A percentile compares a stretch with the other conserved stretches of the same genome.
phyloP scores from a whole-genome alignment of 2,113 vertebrate species.

The western clawed frog (Xenopus tropicalis) region UCB_Xtro_10.0 CM004446.2:106612501-106613000 shows the following conservation, averaged over 20 bases:
- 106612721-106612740: neutral
- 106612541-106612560: too few species aligned
- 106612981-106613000: conserved; percentile 60
- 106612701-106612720: neutral
- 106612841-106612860: conserved; percentile 43
- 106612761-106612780: conserved; percentile 57
- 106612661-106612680: neutral
- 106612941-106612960: conserved; percentile 42
- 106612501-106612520: too few species aligned
- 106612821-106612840: conserved; percentile 53
- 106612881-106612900: conserved; percentile 45
- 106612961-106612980: conserved; percentile 55
- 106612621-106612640: neutral
- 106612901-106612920: conserved; percentile 49
- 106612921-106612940: conserved; percentile 51
- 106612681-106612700: neutral
- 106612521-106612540: too few species aligned
- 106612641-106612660: neutral
- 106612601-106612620: too few species aligned
- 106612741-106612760: conserved; percentile 37
- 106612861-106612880: conserved; percentile 55
- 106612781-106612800: conserved; percentile 45
- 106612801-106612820: conserved; percentile 48
- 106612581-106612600: too few species aligned
- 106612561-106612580: too few species aligned